phyloP scores from a whole-genome alignment of 1,140 invertebrate genomes.

The Drosophila rufa region DNA sequence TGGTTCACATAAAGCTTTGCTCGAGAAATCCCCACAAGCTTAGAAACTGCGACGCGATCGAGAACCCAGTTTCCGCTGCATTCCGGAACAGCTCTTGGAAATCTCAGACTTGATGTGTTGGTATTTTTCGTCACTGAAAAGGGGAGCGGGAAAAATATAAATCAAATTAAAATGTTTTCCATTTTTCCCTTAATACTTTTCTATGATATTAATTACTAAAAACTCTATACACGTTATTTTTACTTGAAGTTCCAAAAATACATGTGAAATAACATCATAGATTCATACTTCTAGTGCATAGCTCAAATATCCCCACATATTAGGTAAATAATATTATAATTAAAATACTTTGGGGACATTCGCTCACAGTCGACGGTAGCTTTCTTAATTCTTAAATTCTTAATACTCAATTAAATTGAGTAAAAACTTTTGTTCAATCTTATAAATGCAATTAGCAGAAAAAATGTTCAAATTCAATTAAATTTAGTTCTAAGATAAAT shows the following conservation, averaged over 20 bases:
- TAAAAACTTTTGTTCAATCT: no score
- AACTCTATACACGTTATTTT: no score
- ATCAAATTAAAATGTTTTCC: background rate
- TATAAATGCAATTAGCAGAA: no score
- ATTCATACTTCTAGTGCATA: background rate
- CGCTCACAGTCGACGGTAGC: no score
- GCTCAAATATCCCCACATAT: no score
- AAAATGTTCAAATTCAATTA: no score
- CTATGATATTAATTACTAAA: background rate
- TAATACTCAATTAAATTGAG: no score
- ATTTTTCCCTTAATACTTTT: background rate
- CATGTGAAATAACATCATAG: background rate
- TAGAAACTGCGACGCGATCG: conserved; percentile 1
- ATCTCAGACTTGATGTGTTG: conserved; percentile 17
- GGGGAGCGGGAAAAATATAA: background rate
- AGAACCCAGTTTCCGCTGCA: background rate
- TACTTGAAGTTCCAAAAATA: background rate
- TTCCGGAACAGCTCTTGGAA: background rate
- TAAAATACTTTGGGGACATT: no score
- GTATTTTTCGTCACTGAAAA: background rate
- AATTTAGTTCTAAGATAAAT: no score
- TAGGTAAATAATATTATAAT: no score
- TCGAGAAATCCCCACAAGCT: conserved; percentile 17
- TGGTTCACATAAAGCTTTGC: conserved; percentile 61
- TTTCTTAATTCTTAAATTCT: no score